phyloP scores from a whole-genome alignment of 2,888 invertebrate species.

The Erebia aethiops region DNA sequence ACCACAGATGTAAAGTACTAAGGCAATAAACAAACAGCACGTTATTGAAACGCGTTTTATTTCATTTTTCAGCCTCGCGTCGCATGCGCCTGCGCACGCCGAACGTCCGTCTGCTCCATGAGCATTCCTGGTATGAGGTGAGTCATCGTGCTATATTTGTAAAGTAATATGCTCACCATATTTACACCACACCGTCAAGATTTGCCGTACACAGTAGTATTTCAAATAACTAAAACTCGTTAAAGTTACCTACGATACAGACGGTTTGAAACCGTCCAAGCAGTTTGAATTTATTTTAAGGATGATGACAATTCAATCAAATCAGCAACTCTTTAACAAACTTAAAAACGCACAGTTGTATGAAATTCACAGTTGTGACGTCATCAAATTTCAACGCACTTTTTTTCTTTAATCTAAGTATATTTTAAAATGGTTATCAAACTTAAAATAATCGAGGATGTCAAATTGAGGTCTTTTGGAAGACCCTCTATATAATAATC shows the following conservation, averaged over 20 bases:
- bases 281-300: neutral
- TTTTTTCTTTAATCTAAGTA: too few species aligned
- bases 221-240: neutral
- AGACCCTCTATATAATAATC: too few species aligned
- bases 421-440: too few species aligned
- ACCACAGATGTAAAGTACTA: conserved; percentile 20
- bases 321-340: too few species aligned
- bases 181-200: conserved; percentile 19
- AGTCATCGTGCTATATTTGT: conserved; percentile 64
- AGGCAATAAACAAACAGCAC: conserved; percentile 39
- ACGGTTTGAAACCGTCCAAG: neutral
- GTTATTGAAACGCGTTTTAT: conserved; percentile 45
- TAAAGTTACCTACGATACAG: neutral
- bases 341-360: too few species aligned
- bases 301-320: too few species aligned
- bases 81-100: conserved; percentile 64
- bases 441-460: too few species aligned
- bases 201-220: conserved; percentile 23
- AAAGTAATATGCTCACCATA: conserved; percentile 38
- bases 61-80: conserved; percentile 67
- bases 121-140: conserved; percentile 76
- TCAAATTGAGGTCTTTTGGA: too few species aligned
- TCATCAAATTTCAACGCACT: too few species aligned
- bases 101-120: conserved; percentile 61
- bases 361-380: too few species aligned